phyloP scores from a whole-genome alignment of 2,797 vertebrate species.

The Mus minutoides region DNA sequence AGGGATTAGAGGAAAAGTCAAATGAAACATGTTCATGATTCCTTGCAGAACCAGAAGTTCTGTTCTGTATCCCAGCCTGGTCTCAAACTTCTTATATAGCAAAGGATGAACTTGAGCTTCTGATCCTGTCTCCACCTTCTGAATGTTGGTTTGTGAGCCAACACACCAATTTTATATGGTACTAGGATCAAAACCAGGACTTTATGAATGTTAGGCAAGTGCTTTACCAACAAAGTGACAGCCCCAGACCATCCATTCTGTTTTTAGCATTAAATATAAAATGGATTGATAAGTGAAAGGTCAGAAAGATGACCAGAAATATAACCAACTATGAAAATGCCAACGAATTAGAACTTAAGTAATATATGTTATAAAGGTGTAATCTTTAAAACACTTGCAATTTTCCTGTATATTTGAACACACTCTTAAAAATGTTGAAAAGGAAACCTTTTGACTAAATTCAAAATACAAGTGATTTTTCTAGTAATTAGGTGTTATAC shows the following conservation, averaged over 20 bases:
- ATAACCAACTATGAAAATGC: slow-evolving; percentile 8
- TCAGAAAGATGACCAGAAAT: slow-evolving; percentile 20
- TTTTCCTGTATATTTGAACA: slow-evolving; percentile 2
- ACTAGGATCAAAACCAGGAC: not conserved
- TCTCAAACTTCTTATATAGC: not conserved
- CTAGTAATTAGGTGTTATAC: not conserved
- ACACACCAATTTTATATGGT: not conserved
- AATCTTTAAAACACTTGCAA: slow-evolving; percentile 45
- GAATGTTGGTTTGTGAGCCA: not conserved
- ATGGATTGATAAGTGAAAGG: not conserved
- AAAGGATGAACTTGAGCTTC: not conserved
- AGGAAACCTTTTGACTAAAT: not conserved
- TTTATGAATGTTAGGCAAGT: not conserved
- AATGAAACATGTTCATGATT: not conserved
- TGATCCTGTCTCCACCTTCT: not conserved
- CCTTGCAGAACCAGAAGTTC: not conserved
- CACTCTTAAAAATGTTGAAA: slow-evolving; percentile 29
- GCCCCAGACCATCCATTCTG: not conserved
- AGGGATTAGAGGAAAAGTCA: slow-evolving; percentile 30
- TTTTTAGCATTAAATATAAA: slow-evolving; percentile 56
- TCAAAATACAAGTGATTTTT: slow-evolving; percentile 31
- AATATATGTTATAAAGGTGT: not conserved
- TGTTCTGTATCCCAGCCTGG: not conserved
- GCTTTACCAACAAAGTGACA: not conserved
- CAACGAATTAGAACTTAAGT: slow-evolving; percentile 12